phyloP scores from a whole-genome alignment of 2,888 invertebrate genomes.

The Orthosia cruda region DNA sequence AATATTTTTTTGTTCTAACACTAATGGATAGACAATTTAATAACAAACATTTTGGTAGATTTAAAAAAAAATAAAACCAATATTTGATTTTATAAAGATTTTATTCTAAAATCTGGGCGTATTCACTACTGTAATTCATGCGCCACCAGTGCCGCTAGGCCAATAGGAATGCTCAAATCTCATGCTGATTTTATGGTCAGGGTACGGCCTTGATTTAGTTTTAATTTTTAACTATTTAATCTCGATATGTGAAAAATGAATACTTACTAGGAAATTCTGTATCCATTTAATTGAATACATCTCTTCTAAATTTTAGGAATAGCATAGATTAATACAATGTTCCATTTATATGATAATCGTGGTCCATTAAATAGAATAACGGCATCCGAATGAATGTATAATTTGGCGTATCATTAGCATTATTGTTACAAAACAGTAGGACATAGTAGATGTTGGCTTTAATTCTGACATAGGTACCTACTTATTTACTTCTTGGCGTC shows the following conservation, averaged over 20 bases:
- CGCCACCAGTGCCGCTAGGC: too few species aligned
- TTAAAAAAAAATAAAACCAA: too few species aligned
- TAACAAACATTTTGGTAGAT: too few species aligned
- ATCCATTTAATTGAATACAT: constrained; percentile 32
- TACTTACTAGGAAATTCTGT: constrained; percentile 1
- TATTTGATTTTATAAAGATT: too few species aligned
- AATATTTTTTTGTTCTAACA: too few species aligned
- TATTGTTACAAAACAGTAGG: constrained; percentile 37
- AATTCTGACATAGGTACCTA: constrained; percentile 6
- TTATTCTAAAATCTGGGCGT: too few species aligned
- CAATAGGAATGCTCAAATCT: too few species aligned
- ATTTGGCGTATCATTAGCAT: constrained; percentile 54
- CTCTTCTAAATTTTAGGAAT: constrained; percentile 42
- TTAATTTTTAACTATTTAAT: not conserved
- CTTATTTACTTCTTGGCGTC: constrained; percentile 34
- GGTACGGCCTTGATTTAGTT: too few species aligned
- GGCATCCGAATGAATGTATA: constrained; percentile 60
- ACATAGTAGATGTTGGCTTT: constrained; percentile 6
- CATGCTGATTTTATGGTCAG: too few species aligned
- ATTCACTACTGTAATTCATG: too few species aligned
- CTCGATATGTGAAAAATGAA: too few species aligned
- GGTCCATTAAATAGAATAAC: constrained; percentile 60
- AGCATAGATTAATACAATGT: constrained; percentile 52
- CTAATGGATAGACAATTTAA: too few species aligned
- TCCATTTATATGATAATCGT: constrained; percentile 60